Base-by-base conservation (phyloP, 1,140 invertebrate species). In the Oreohelix idahoensis region DNA sequence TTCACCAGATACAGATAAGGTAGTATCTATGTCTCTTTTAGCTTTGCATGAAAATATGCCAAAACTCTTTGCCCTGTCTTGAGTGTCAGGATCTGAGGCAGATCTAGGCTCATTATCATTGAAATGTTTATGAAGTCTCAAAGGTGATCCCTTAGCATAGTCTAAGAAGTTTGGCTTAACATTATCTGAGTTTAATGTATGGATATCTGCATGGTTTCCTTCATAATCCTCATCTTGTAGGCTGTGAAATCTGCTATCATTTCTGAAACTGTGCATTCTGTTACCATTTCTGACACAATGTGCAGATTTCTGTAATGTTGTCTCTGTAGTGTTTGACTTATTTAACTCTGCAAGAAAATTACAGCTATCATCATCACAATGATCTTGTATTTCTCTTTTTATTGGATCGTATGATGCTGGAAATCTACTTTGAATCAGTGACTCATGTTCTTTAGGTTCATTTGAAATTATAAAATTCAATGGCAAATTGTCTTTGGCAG, bases 11-110 rank as follows among this genome's bases (percentile, higher is more conserved):
- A 11, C 29, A 35, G n/a, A 15, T 20, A 73, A 73, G 36, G 26
- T 73, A n/a, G 36, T n/a, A 11, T 26, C 39, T 42, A 32, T 42
- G 71, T 15, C 5, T 73, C 71, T 73, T 42, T 32, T 4, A n/a
- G 71, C 71, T 73, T 42, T 73, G 4, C 36, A 42, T 42, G 71
- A 73, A 73, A 73, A 73, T 26, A 73, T 42, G n/a, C 71, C 71
- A 73, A 42, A 73, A 73, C 38, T 11, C 11, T n/a, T 39, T 29
- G 2, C 29, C 20, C 1, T 66, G 8, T 29, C 5, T 8, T 66
- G 5, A 29, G n/a, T 66, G n/a, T 29, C 11, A 66, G n/a, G n/a
- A 66, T 29, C 63, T 32, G 63, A 32, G n/a, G 29, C 8, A 66
- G n/a, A 23, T 4, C 5, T 5, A 23, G 8, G 13, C 5, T 32